phyloP scores from a whole-genome alignment of 2,113 vertebrate species.

The Pterocles orientalis region DNA sequence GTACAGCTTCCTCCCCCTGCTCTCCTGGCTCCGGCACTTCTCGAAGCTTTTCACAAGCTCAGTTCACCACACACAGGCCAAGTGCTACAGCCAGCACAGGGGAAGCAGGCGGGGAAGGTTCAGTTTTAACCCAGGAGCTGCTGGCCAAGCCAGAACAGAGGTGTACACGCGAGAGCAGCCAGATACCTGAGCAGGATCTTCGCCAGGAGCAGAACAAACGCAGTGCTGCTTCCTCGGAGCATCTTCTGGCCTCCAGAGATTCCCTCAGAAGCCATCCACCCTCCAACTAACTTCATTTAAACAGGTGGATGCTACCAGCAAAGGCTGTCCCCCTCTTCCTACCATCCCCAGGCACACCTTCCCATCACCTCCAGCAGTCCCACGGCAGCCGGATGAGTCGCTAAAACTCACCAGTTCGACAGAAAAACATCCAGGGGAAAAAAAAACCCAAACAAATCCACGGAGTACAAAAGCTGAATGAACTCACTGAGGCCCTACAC shows the following conservation, averaged over 20 bases:
- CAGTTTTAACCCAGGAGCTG: not conserved
- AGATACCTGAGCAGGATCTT: not conserved
- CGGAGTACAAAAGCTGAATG: not conserved
- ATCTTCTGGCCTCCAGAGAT: not conserved
- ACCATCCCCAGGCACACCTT: not conserved
- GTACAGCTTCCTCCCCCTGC: not conserved
- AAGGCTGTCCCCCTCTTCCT: not conserved
- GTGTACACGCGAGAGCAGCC: not conserved
- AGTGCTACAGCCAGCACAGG: not conserved
- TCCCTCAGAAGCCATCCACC: rapidly evolving
- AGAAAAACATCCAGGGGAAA: not conserved
- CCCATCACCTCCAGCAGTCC: not conserved
- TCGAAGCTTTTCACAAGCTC: not conserved
- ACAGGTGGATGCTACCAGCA: not conserved
- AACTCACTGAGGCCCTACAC: not conserved
- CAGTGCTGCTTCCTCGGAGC: not conserved
- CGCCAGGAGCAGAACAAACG: not conserved
- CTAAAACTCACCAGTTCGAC: not conserved
- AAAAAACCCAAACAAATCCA: rapidly evolving
- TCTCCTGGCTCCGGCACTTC: not conserved
- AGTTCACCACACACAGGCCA: not conserved
- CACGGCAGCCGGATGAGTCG: not conserved
- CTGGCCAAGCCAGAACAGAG: not conserved
- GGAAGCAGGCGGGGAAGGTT: not conserved
- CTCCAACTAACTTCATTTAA: not conserved